Evolutionary conservation across 1,140 invertebrate species (phyloP).

Genomic region (Rhagoletis zephyria): DNA sequence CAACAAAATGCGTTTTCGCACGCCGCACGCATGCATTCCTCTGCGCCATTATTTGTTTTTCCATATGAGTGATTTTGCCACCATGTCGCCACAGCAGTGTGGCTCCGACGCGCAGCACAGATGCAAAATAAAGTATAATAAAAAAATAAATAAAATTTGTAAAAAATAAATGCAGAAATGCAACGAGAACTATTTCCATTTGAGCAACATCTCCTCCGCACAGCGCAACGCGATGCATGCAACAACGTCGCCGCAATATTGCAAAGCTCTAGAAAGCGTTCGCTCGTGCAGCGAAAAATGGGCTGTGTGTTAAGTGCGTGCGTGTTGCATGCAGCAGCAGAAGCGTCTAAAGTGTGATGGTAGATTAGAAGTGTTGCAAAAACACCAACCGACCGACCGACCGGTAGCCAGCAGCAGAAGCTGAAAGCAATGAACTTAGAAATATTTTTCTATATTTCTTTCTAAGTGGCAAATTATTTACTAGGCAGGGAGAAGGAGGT

Average conservation of each 20-base stretch:
- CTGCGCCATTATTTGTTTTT: not conserved
- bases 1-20: not conserved
- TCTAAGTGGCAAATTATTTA: not conserved
- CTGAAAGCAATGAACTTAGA: not conserved
- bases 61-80: not conserved
- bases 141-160: too few species aligned
- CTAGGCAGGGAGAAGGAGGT: not conserved
- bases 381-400: not conserved
- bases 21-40: not conserved
- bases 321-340: slow-evolving; percentile 13
- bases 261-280: slow-evolving; percentile 23
- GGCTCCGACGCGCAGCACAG: too few species aligned
- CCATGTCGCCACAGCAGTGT: not conserved
- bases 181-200: not conserved
- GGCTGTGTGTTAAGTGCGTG: not conserved
- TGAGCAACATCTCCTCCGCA: not conserved
- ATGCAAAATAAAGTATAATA: too few species aligned
- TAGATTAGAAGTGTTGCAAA: not conserved
- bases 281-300: slow-evolving; percentile 4
- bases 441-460: slow-evolving; percentile 19
- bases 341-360: not conserved
- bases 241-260: slow-evolving; percentile 6
- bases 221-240: not conserved
- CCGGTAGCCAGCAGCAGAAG: not conserved
- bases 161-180: not conserved